Evolutionary conservation across 1,140 invertebrate genomes (phyloP), one percentile per base, ranked within the genome.

Genomic region (Cardiocondyla obscurior): DNA sequence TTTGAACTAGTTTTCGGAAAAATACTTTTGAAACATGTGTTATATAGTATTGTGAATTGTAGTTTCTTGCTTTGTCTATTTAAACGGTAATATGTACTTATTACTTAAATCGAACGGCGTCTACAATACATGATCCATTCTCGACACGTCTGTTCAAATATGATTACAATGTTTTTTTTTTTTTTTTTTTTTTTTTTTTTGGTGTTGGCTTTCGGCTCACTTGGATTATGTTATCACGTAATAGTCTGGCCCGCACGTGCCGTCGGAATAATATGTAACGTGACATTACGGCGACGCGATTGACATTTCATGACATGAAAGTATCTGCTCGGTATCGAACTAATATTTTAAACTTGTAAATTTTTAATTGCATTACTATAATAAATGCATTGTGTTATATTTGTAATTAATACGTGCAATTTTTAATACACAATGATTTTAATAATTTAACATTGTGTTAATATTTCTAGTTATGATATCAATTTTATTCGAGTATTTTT

Each of bases 221-320:
- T 53, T 57, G 39, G 39, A 72, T 81, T 72, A 58, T 25, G 22
- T 58, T 81, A 81, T 81, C 22, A 70, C 28, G 62, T 58, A 70
- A 44, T n/a, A 25, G 39, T 51, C 53, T 46, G 53, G 8, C 14
- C 2, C 12, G 53, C 30, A 57, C 19, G 22, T 62, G 39, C n/a
- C 14, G 5, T 57, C 39, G 25, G 8, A 57, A 58, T 81, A 81
- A 69, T 53, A 69, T 30, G 22, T 36, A 1, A 16, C 30, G 28
- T 58, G 55, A 44, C 28, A 19, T 36, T 33, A 39, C 22, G 16
- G 16, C 57, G 16, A 62, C 44, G n/a, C 22, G 2, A 6, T 74
- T 44, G 25, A 28, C 19, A 36, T 33, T 77, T 65, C 10, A 49
- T 5, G 16, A 19, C 8, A 10, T 4, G 2, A 77, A 53, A 53